A percentile compares a stretch with the other conserved stretches of the same genome.
These are phyloP conservation scores for Muscina levida DNA, from an alignment of 2,888 invertebrate genomes.

Conservation along the genomic window DNA sequence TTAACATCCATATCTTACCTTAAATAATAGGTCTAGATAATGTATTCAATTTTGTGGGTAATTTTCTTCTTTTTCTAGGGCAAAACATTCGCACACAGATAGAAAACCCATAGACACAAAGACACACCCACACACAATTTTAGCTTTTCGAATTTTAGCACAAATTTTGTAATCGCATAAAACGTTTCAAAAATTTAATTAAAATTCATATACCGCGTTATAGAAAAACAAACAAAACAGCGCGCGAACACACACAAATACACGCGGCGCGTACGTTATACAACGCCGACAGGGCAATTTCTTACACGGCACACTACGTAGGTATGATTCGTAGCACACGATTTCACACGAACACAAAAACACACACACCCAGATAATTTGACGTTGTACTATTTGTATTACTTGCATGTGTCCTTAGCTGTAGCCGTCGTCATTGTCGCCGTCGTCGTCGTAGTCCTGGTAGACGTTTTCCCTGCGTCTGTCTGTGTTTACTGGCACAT, in stretches of 20 bases:
- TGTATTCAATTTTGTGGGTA: too few relatives aligned
- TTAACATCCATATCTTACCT: too few relatives aligned
- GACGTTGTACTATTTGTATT: neutral
- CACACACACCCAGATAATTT: neutral
- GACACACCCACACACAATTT: constrained; percentile 6
- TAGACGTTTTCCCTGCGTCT: neutral
- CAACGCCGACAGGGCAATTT: neutral
- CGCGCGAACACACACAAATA: neutral
- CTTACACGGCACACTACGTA: constrained; percentile 17
- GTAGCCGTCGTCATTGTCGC: neutral
- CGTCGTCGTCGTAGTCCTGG: neutral
- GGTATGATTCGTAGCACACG: constrained; percentile 16
- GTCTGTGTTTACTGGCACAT: neutral
- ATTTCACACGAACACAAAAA: neutral
- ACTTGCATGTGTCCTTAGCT: neutral
- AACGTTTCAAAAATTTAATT: constrained; percentile 52
- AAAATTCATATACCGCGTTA: constrained; percentile 48
- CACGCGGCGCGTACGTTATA: neutral
- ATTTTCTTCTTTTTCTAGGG: too few relatives aligned
- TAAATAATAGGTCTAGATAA: too few relatives aligned
- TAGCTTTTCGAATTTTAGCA: constrained; percentile 18
- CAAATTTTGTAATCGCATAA: constrained; percentile 26
- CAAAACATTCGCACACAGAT: too few relatives aligned
- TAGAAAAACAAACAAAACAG: neutral
- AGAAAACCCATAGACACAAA: too few relatives aligned